Evolutionary conservation across 2,113 vertebrate genomes (phyloP), one percentile per base, ranked within the genome.

Genomic region (Myiagra hebetior): DNA sequence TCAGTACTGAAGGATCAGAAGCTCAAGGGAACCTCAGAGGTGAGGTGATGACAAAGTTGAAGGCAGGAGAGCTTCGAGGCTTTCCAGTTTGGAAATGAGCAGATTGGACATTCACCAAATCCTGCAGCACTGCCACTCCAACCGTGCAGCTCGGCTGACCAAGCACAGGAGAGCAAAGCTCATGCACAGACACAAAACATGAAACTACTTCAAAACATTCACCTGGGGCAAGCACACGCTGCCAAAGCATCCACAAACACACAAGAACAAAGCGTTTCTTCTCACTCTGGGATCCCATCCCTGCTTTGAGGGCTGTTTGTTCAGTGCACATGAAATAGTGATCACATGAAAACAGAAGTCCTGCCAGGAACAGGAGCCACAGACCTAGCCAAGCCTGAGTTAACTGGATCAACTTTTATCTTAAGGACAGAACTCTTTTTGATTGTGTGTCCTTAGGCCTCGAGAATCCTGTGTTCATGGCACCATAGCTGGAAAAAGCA

Each of bases 151-250:
- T 87, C 0, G 0, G 85, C 67, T 95, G 94, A 91, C 88, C 95
- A 46, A 0, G 49, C n/a, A 79, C 86, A 86, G 72, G 28, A 93
- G 69, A 10, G n/a, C 7, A 57, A 69, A 8, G 91, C 69, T 90
- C 82, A 69, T 11, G 62, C 41, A 65, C 11, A 85, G 52, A 65
- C 90, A 85, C 52, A 93, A 79, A 89, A 83, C 65, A 59, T 9
- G 42, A 88, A 93, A 70, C 50, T 80, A 39, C 85, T 86, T 88
- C 75, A 76, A 57, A 91, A 47, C 92, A 91, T 73, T 73, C 90
- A 79, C 88, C 88, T 65, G 67, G 37, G 75, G 94, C 88, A 80
- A 86, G 79, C 70, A 53, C n/a, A 50, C 1, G 5, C 24, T 52
- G 44, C 39, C 3, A 1, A 53, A 85, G 46, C 59, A 92, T 33